Base-by-base conservation (phyloP, 2,113 vertebrate genomes). In the Himantopus leucocephalus region DNA sequence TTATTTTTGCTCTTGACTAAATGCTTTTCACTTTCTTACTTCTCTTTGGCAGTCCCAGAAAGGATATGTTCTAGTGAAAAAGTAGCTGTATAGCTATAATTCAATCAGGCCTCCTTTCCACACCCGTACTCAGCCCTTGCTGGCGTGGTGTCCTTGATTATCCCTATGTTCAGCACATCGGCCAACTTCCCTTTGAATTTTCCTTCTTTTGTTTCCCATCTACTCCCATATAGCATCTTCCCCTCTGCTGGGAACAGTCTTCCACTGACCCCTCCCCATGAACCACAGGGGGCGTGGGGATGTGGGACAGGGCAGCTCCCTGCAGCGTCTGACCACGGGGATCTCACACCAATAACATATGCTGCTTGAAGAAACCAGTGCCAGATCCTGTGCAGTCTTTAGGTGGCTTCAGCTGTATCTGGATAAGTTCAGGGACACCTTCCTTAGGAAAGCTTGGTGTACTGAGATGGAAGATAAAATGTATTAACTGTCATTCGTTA, bases 121-220 rank as follows among this genome's bases (percentile, higher is more conserved):
- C 20, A 29, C 39, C 6, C 1, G 0, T 21, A 9, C 47, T 50
- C 66, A 71, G 18, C 27, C 43, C 29, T 74, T 2, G 3, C 27
- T 92, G 88, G 35, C 4, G 1, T 6, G 27, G 29, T 13, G 43
- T 48, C 12, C 30, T 35, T 5, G 1, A 37, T n/a, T 35, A 43
- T 23, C 14, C 16, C 56, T 37, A 2, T 0, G 1, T 50, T n/a
- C 43, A 60, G 30, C 39, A 32, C 37, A 8, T 15, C 0, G 0
- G 7, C 62, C 60, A 67, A 11, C 6, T 3, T 5, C 18, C 10
- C 16, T 75, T 82, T 12, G 56, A 55, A 24, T 53, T 56, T 47
- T 43, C 16, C 17, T 66, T 53, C 37, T 58, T 68, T 70, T 21
- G 6, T 58, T 74, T 76, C 14, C 45, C 22, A 27, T 84, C 45